Base-by-base conservation (phyloP, 2,797 vertebrate species). In the Chloroceryle amazona region DNA sequence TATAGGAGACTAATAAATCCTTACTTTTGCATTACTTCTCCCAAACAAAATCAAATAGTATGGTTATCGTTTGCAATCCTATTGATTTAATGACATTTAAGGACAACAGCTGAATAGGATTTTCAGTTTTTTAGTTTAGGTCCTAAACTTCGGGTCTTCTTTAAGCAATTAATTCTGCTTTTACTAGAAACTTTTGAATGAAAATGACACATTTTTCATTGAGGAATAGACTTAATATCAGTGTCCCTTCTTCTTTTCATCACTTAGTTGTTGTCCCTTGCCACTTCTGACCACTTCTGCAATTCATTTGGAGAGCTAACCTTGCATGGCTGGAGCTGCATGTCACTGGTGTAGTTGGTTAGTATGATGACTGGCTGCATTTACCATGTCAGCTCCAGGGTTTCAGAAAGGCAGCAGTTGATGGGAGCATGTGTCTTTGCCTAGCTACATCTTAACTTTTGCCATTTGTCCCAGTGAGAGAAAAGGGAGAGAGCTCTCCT, bases 1-100 rank as follows among this genome's bases (percentile, higher is more conserved):
- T 96, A 90, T 74, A 82, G 84, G 67, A 96, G 90, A 89, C 74
- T 51, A 85, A 76, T 42, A 97, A 97, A 96, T 96, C 61, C 74
- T 94, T 96, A 83, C 91, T 97, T 97, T 95, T 95, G 6, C 41
- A 67, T 82, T 65, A 72, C 70, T 96, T 96, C 86, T 96, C 68
- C 81, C 86, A 96, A 75, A 93, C 52, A 87, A 96, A 96, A 89
- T 81, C 47, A 97, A 97, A 96, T 81, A 94, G 80, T 96, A 65
- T 51, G 57, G 49, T 90, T 91, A 92, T 91, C 54, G 85, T 76
- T 72, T 37, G 41, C 22, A 23, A 92, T 94, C 81, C 80, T 92
- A 2, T 93, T 95, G 81, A 92, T 96, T 91, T 90, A 96, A 75
- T 92, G 87, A 84, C 80, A 87, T 88, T 96, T 90, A 49, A 96